Percentiles rank a stretch among this genome's conserved stretches.
Conservation (phyloP, 2,888 invertebrate genomes). For the Papilio demoleus region DNA sequence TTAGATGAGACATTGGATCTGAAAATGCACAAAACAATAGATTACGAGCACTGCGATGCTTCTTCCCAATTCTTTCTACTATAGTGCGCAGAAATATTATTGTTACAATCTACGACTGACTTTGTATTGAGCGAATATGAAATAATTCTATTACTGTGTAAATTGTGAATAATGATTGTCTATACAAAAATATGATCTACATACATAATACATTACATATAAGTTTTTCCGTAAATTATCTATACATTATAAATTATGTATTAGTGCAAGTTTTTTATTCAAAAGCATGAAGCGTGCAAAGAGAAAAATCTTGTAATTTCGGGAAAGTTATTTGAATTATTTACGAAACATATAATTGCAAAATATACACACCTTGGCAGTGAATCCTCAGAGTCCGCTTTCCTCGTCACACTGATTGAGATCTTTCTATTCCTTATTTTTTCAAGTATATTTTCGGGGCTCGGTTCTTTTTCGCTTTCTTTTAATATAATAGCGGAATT, state of each 20-base stretch:
- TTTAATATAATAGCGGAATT: slow-evolving; percentile 80
- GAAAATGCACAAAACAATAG: slow-evolving; percentile 54
- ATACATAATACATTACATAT: slow-evolving; percentile 18
- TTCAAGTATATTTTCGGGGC: slow-evolving; percentile 79
- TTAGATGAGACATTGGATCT: slow-evolving; percentile 81
- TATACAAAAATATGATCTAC: slow-evolving; percentile 13
- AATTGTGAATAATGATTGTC: slow-evolving; percentile 25
- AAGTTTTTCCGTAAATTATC: slow-evolving; percentile 19
- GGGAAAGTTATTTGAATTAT: slow-evolving; percentile 80
- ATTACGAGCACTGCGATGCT: background rate
- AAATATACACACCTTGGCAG: slow-evolving; percentile 78
- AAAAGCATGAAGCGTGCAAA: slow-evolving; percentile 82
- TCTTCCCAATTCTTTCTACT: background rate
- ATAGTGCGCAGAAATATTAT: slow-evolving; percentile 16
- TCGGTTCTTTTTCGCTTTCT: slow-evolving; percentile 79
- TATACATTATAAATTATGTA: slow-evolving; percentile 68
- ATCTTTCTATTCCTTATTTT: slow-evolving; percentile 80
- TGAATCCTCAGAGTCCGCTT: slow-evolving; percentile 73
- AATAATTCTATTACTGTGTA: slow-evolving; percentile 24
- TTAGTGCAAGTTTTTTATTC: slow-evolving; percentile 78
- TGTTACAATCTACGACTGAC: slow-evolving; percentile 26
- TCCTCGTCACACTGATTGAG: slow-evolving; percentile 78
- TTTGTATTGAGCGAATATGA: slow-evolving; percentile 1
- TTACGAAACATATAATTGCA: slow-evolving; percentile 70
- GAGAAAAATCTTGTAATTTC: slow-evolving; percentile 68